Base-by-base conservation (phyloP, 2,888 invertebrate species). In the Mythimna ferrago region DNA sequence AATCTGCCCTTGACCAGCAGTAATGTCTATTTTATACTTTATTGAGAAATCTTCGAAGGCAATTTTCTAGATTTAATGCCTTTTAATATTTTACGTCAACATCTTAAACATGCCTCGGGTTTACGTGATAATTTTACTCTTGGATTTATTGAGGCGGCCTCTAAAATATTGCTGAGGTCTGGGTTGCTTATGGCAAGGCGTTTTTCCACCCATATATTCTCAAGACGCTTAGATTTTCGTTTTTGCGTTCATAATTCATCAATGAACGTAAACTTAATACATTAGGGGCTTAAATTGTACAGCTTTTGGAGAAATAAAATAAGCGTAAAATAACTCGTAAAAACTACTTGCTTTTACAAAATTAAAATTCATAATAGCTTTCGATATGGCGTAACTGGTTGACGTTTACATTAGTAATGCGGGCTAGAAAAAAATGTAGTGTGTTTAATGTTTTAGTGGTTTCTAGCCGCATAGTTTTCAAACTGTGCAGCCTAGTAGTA, bases 141-240 rank as follows among this genome's bases (percentile, higher is more conserved):
- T 62, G 81, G 71, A 89, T 90, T 90, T 89, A 90, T 88, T 78
- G 78, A 73, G 84, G 76, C 70, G 62, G 71, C 80, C 71, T 72
- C 71, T 80, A 76, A 84, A 85, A 84, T 87, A 85, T 81, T 69
- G 69, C 67, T 58, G 63, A 73, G 69, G 54, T 53, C 67, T 58
- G 80, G 64, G 63, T 71, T 76, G 80, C 71, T 66, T 64, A 76
- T 66, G 66, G 56, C 73, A 67, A 72, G 78, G 66, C 51, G 66
- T 74, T 78, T 76, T 57, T 68, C 72, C 63, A 61, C 60, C 71
- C 69, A 75, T 81, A 73, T 76, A 73, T 84, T 66, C 51, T 60
- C 64, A 72, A 74, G 66, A 63, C 38, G 76, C 71, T 82, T 80
- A 76, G 74, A 66, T 80, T 76, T 82, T 76, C 62, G 38, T 73